phyloP scores from a whole-genome alignment of 1,140 invertebrate species.

The Aplysia californica region DNA sequence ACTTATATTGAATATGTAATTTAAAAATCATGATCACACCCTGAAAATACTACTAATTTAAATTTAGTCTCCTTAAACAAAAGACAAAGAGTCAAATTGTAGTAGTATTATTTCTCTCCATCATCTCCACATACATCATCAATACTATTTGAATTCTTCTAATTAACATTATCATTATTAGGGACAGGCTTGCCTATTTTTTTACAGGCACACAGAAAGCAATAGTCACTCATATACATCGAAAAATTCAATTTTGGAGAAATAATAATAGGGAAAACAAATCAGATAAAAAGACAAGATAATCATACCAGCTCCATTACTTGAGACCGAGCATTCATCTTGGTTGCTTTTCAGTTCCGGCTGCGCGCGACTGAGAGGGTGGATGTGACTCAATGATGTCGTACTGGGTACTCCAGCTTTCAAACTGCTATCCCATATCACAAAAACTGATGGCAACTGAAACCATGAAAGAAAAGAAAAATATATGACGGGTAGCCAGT shows the following conservation, averaged over 20 bases:
- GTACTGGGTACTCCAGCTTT: too few relatives aligned
- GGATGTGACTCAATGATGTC: too few relatives aligned
- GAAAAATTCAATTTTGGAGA: not conserved
- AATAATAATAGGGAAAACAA: too few relatives aligned
- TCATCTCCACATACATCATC: not conserved
- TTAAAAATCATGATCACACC: too few relatives aligned
- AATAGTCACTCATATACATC: not conserved
- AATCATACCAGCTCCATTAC: slow-evolving; percentile 18
- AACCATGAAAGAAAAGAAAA: not conserved
- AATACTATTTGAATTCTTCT: not conserved
- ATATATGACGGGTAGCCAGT: not conserved
- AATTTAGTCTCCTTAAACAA: too few relatives aligned
- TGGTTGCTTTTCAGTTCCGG: not conserved
- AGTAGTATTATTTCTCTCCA: too few relatives aligned
- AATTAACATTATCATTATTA: not conserved
- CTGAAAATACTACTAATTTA: too few relatives aligned
- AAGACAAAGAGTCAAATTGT: too few relatives aligned
- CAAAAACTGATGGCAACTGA: not conserved
- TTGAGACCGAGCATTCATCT: slow-evolving; percentile 15
- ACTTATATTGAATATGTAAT: too few relatives aligned
- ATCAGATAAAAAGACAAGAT: not conserved
- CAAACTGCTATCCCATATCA: too few relatives aligned
- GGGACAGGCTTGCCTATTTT: not conserved
- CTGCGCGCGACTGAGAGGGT: too few relatives aligned
- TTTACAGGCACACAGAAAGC: not conserved